A percentile compares a stretch with the other conserved stretches of the same genome.
Evolutionary conservation across 2,797 vertebrate species (phyloP).

Genomic region (Argya squamiceps): DNA sequence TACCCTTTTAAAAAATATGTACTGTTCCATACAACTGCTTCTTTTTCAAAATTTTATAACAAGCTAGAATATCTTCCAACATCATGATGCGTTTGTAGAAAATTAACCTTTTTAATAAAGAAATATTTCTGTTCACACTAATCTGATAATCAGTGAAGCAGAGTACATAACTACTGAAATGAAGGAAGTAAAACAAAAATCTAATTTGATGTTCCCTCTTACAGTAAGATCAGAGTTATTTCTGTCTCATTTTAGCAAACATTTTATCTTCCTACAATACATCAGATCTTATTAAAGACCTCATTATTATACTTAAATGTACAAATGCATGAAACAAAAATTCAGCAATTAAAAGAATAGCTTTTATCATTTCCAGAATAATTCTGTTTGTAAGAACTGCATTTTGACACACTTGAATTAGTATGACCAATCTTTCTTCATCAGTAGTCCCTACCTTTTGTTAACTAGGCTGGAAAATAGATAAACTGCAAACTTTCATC

Average conservation of each 20-base stretch:
- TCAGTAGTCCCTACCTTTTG: neutral
- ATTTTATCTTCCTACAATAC: neutral
- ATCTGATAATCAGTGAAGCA: constrained; percentile 9
- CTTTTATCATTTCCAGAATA: neutral
- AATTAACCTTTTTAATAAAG: constrained; percentile 1
- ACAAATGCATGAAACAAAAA: neutral
- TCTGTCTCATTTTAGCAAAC: neutral
- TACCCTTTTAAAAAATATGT: constrained; percentile 32
- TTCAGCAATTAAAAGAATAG: neutral
- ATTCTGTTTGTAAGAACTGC: neutral
- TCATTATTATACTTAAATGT: neutral
- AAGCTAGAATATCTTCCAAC: neutral
- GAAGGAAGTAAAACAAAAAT: neutral
- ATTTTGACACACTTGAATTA: neutral
- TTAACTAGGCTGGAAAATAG: neutral
- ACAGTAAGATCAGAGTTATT: neutral
- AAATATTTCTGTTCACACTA: neutral
- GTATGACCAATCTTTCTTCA: neutral
- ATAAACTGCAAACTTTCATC: neutral
- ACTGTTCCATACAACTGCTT: neutral
- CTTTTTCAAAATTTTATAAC: neutral
- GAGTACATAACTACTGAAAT: neutral
- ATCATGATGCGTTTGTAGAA: neutral
- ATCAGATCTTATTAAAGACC: neutral
- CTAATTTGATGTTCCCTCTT: neutral